Evolutionary conservation across 2,113 vertebrate genomes (phyloP).

Genomic region (Oryzias melastigma): DNA sequence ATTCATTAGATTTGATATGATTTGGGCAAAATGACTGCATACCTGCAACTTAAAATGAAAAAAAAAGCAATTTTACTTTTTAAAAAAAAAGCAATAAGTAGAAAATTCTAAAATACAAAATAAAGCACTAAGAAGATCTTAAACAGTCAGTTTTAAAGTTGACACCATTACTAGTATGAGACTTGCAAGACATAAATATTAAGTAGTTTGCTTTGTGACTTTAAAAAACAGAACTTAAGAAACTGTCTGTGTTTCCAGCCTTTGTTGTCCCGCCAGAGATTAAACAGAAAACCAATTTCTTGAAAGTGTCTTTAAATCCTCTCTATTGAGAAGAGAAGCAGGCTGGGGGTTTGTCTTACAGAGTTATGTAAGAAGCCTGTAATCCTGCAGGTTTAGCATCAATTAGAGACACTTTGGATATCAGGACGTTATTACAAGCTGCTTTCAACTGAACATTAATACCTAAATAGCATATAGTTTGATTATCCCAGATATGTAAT

Average conservation of each 20-base stretch:
- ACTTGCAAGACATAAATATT: too few species aligned
- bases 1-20: too few species aligned
- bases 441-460: constrained; percentile 15
- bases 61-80: too few species aligned
- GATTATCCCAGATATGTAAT: too few species aligned
- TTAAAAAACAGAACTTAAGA: neutral
- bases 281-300: neutral
- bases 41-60: too few species aligned
- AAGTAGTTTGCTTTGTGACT: neutral
- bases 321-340: constrained; percentile 27
- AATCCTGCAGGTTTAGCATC: constrained; percentile 34
- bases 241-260: constrained; percentile 2
- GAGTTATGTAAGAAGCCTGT: constrained; percentile 57
- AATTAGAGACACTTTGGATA: constrained; percentile 38
- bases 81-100: too few species aligned
- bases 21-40: too few species aligned
- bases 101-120: too few species aligned
- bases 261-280: neutral
- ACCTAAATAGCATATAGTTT: too few species aligned
- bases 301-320: constrained; percentile 7
- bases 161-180: too few species aligned
- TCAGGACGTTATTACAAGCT: constrained; percentile 47
- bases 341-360: constrained; percentile 22
- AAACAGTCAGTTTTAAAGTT: too few species aligned
- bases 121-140: too few species aligned